Evolutionary conservation across 2,797 vertebrate genomes (phyloP).

Genomic region (Myiothlypis chrysogaster): DNA sequence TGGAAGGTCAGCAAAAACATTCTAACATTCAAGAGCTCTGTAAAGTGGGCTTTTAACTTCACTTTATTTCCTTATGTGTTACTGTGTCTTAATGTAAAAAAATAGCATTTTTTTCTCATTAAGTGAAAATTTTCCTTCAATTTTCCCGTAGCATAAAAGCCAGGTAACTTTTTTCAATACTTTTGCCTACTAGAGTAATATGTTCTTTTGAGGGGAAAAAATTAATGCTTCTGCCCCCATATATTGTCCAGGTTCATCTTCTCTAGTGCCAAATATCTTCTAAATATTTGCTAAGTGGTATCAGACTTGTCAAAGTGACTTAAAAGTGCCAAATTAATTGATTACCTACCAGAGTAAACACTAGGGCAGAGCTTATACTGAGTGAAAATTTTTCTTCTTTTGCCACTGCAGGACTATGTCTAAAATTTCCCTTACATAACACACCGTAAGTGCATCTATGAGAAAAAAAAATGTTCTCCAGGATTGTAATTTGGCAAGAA

Average conservation of each 20-base stretch:
- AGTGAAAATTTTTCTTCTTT: not conserved
- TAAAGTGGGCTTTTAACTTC: not conserved
- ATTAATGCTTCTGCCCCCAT: not conserved
- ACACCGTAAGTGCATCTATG: not conserved
- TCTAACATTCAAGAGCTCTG: not conserved
- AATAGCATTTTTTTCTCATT: not conserved
- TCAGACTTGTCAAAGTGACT: not conserved
- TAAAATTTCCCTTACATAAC: not conserved
- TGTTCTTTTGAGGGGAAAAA: not conserved
- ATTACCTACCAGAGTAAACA: not conserved
- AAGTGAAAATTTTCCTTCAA: rapidly evolving
- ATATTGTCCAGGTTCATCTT: not conserved
- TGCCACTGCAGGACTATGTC: not conserved
- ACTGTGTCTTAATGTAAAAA: not conserved
- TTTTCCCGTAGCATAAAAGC: not conserved
- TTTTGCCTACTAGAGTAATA: not conserved
- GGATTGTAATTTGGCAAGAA: not conserved
- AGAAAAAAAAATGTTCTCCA: not conserved
- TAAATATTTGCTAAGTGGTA: not conserved
- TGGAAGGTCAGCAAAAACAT: not conserved
- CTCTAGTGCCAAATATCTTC: not conserved
- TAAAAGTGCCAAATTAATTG: not conserved
- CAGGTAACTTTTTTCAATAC: not conserved
- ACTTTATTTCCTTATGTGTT: not conserved
- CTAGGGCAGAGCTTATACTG: not conserved